Conservation (phyloP, 1,140 invertebrate species). For the Drosophila kepulauana region DNA sequence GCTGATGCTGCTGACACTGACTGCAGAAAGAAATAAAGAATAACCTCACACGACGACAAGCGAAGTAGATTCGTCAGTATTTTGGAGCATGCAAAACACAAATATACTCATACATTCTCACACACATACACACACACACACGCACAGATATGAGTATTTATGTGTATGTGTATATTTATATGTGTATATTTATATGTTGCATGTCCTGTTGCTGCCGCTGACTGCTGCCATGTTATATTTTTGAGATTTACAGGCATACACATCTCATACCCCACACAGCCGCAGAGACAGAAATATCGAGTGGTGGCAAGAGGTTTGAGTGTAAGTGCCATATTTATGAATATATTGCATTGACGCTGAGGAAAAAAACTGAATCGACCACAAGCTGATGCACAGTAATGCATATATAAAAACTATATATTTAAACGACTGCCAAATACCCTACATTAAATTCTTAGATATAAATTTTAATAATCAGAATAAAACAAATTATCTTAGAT, state of each 20-base stretch:
- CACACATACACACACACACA: not conserved
- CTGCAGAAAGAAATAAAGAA: slow-evolving; percentile 22
- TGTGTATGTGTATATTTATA: slow-evolving; percentile 37
- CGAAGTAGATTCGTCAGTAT: slow-evolving; percentile 38
- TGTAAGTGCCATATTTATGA: slow-evolving; percentile 56
- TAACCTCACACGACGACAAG: slow-evolving; percentile 13
- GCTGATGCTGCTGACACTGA: slow-evolving; percentile 36
- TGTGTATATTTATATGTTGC: slow-evolving; percentile 40
- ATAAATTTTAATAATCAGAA: too few species aligned
- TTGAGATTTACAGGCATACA: slow-evolving; percentile 51
- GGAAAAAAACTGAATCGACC: slow-evolving; percentile 26
- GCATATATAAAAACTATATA: not conserved
- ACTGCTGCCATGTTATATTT: slow-evolving; percentile 47
- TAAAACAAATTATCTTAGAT: too few species aligned
- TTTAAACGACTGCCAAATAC: not conserved
- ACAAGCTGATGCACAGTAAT: not conserved
- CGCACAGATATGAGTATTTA: slow-evolving; percentile 7
- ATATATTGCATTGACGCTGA: slow-evolving; percentile 51
- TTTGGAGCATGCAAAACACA: slow-evolving; percentile 4
- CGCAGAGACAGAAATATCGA: not conserved
- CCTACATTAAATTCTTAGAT: not conserved
- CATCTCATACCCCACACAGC: not conserved
- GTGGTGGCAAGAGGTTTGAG: not conserved
- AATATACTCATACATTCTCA: slow-evolving; percentile 2
- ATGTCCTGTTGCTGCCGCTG: slow-evolving; percentile 45